Evolutionary conservation across 2,113 vertebrate species (phyloP).

Genomic region (Labrus mixtus): DNA sequence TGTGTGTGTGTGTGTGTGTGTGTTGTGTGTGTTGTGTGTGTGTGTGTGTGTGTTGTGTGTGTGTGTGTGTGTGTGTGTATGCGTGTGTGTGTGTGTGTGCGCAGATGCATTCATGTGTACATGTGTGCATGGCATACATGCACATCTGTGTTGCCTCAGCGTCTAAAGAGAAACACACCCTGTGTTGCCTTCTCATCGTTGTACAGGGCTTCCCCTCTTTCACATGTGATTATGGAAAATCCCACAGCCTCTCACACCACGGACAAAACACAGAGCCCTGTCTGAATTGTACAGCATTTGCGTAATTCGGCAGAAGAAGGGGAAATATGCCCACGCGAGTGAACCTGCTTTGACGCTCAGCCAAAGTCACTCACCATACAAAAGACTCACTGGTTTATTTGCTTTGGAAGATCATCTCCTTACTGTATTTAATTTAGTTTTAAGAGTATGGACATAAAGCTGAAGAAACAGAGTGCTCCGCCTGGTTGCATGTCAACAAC

Average conservation of each 20-base stretch:
- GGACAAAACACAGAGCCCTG: conserved; percentile 67
- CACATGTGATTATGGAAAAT: conserved; percentile 79
- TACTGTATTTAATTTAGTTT: not conserved
- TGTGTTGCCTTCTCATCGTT: conserved; percentile 49
- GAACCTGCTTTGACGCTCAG: conserved; percentile 58
- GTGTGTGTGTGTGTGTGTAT: conserved; percentile 7
- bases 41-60: conserved; percentile 34
- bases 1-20: conserved; percentile 17
- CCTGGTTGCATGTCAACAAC: conserved; percentile 3
- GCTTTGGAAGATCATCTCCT: conserved; percentile 21
- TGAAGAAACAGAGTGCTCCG: not conserved
- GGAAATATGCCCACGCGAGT: conserved; percentile 50
- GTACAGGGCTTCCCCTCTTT: conserved; percentile 78
- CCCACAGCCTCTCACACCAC: conserved; percentile 60
- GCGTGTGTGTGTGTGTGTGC: conserved; percentile 17
- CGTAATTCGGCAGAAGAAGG: conserved; percentile 74
- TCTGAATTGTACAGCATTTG: conserved; percentile 69
- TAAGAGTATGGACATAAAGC: conserved; percentile 2
- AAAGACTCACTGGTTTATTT: conserved; percentile 47
- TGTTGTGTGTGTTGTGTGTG: too few species aligned
- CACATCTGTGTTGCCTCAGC: conserved; percentile 73
- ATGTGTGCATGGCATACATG: conserved; percentile 42
- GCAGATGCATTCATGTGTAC: conserved; percentile 21
- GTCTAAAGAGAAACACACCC: conserved; percentile 61
- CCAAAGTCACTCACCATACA: conserved; percentile 48